phyloP scores from a whole-genome alignment of 37 sponge, comb jelly and placozoan genomes.

The Eunapius fragilis region DNA sequence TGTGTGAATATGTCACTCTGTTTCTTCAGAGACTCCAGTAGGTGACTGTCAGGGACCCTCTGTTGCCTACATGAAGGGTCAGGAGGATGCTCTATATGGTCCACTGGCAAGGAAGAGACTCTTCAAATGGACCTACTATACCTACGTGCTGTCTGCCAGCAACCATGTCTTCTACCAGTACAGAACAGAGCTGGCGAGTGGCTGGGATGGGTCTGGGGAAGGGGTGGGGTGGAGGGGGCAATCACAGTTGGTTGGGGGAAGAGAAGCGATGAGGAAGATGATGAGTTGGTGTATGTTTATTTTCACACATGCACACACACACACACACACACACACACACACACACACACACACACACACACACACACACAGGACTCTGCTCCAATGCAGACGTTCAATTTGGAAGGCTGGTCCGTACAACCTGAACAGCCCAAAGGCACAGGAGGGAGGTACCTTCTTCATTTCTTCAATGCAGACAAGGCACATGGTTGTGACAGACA shows the following conservation, averaged over 20 bases:
- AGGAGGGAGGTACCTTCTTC: conserved; percentile 28
- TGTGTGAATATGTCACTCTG: conserved; percentile 1
- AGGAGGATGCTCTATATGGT: conserved; percentile 36
- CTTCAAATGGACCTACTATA: conserved; percentile 57
- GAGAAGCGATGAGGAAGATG: background rate
- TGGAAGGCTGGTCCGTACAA: conserved; percentile 42
- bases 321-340: background rate
- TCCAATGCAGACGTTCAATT: conserved; percentile 28
- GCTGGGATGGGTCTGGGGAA: conserved; percentile 10
- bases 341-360: conserved; percentile 5
- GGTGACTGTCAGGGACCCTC: conserved; percentile 51
- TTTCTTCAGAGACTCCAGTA: conserved; percentile 53
- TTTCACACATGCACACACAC: background rate
- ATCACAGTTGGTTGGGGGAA: background rate
- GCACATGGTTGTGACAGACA: no score
- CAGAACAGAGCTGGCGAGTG: conserved; percentile 67
- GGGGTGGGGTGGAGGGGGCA: background rate
- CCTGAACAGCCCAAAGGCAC: conserved; percentile 34
- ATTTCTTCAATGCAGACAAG: conserved; percentile 32
- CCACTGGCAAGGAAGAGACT: conserved; percentile 39
- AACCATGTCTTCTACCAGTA: conserved; percentile 67
- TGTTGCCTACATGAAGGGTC: conserved; percentile 64
- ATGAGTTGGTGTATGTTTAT: background rate
- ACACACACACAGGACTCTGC: conserved; percentile 40
- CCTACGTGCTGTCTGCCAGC: conserved; percentile 52